Evolutionary conservation across 2,797 vertebrate species (phyloP).

Genomic region (Taenioides sp.): DNA sequence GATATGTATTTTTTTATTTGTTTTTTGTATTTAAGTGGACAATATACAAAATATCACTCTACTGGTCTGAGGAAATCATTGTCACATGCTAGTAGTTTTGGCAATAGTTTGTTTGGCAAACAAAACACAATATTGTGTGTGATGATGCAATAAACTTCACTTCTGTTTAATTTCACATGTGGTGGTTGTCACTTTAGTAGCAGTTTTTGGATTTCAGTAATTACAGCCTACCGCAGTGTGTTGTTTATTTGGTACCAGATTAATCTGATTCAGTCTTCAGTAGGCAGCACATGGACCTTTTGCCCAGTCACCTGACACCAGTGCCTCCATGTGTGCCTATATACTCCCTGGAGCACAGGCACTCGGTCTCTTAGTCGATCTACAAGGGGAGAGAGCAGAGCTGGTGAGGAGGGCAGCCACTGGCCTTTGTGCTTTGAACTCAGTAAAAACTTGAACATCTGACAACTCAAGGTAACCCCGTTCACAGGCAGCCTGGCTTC

Average conservation of each 20-base stretch:
- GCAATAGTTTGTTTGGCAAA: neutral
- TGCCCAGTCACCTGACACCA: constrained; percentile 76
- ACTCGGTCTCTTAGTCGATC: constrained; percentile 63
- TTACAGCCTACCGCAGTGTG: neutral
- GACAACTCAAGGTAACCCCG: constrained; percentile 74
- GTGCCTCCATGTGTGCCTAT: constrained; percentile 65
- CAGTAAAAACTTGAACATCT: constrained; percentile 61
- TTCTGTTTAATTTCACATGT: neutral
- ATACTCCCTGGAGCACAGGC: constrained; percentile 54
- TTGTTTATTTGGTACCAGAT: neutral
- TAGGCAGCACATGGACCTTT: constrained; percentile 63
- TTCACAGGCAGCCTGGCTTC: constrained; percentile 47
- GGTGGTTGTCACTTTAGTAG: neutral
- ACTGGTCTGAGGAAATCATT: constrained; percentile 1
- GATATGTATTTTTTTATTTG: constrained; percentile 50
- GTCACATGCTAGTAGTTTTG: neutral
- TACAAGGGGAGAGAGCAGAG: constrained; percentile 51
- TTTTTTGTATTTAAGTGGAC: constrained; percentile 39
- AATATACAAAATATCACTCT: constrained; percentile 10
- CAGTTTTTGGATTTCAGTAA: neutral
- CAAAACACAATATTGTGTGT: neutral
- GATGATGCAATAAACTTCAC: neutral
- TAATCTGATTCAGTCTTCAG: neutral
- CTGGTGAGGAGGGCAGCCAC: constrained; percentile 49
- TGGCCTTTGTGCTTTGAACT: constrained; percentile 46